phyloP scores from a whole-genome alignment of 2,888 invertebrate genomes.

The Torymus texanus region DNA sequence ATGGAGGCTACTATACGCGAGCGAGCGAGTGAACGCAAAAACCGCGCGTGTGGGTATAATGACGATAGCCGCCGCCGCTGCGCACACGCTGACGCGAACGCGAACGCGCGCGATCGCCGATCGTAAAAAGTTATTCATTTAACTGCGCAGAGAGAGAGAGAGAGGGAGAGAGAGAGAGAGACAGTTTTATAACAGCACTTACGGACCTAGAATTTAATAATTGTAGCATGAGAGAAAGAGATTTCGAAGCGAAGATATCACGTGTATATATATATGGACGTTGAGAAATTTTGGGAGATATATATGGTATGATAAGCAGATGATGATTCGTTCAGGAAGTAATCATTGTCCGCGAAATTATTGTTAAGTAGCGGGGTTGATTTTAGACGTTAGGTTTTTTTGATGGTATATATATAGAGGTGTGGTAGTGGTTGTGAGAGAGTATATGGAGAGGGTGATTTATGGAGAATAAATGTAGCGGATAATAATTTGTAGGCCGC shows the following conservation, averaged over 20 bases:
- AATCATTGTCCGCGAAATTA: too few relatives aligned
- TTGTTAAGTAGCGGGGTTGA: too few relatives aligned
- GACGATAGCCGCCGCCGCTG: conserved; percentile 32
- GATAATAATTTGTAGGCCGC: conserved; percentile 33
- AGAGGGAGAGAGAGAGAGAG: background rate
- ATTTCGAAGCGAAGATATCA: too few relatives aligned
- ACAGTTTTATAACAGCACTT: conserved; percentile 29
- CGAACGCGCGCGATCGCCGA: conserved; percentile 21
- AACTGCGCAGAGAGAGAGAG: conserved; percentile 19
- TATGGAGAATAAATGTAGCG: conserved; percentile 45
- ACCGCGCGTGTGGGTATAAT: conserved; percentile 28
- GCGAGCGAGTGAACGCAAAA: conserved; percentile 28
- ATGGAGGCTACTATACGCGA: too few relatives aligned
- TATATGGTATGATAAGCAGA: too few relatives aligned
- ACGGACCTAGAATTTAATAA: conserved; percentile 41
- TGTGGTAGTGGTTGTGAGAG: too few relatives aligned
- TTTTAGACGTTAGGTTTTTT: too few relatives aligned
- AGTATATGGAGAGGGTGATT: conserved; percentile 42
- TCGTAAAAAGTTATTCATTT: conserved; percentile 53
- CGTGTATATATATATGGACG: too few relatives aligned
- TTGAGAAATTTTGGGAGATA: too few relatives aligned
- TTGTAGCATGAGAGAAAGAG: background rate
- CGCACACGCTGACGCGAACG: too few relatives aligned
- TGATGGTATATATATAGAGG: too few relatives aligned
- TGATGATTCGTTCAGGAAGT: too few relatives aligned